These are phyloP conservation scores for Leucopsar rothschildi DNA, from an alignment of 2,113 vertebrate genomes.

Conservation along the genomic window DNA sequence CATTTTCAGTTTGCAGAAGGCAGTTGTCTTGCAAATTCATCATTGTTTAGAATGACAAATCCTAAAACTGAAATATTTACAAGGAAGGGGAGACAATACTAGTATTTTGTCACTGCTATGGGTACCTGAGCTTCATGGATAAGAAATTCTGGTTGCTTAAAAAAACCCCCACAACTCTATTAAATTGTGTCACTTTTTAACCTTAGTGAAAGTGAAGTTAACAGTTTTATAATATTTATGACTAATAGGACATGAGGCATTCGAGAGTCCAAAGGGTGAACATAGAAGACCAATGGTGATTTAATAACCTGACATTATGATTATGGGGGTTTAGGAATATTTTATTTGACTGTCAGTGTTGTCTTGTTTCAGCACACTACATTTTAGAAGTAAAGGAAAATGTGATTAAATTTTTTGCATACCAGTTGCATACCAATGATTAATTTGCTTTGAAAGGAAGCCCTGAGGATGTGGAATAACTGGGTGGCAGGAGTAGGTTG, in stretches of 20 bases:
- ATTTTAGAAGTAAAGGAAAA: background rate
- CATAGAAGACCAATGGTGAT: background rate
- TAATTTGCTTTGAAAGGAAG: background rate
- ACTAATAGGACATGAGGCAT: background rate
- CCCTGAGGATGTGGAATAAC: background rate
- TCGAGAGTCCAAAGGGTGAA: background rate
- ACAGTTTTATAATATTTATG: background rate
- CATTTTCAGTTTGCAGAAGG: background rate
- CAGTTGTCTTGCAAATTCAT: background rate
- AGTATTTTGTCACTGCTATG: background rate
- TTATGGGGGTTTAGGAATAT: background rate
- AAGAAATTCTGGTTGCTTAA: background rate
- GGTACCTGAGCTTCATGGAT: background rate
- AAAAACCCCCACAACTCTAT: fast-evolving
- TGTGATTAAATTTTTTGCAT: background rate
- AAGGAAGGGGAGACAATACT: background rate
- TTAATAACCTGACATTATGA: background rate
- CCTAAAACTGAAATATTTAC: background rate
- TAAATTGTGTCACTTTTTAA: background rate
- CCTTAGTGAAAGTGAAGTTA: background rate
- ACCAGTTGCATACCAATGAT: background rate
- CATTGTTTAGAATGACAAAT: background rate
- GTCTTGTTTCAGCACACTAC: background rate
- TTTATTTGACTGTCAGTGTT: background rate
- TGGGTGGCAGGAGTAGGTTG: background rate